phyloP scores from a whole-genome alignment of 2,888 invertebrate species.

The Oscheius myriophilus region DNA sequence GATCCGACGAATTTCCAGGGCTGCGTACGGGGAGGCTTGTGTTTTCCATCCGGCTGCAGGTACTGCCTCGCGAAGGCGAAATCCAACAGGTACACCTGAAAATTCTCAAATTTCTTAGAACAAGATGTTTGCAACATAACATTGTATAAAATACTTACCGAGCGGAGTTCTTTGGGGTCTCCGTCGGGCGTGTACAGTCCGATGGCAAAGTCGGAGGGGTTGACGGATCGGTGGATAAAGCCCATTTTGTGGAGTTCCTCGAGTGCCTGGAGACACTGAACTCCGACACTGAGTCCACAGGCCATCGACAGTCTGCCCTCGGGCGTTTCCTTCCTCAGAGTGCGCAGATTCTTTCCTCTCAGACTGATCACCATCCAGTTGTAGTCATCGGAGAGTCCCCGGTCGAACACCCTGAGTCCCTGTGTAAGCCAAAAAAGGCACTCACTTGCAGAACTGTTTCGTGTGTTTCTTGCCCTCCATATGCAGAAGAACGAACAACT shows the following conservation, averaged over 20 bases:
- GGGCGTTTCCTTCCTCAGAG: slow-evolving; percentile 40
- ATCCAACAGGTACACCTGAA: slow-evolving; percentile 40
- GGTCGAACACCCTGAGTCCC: slow-evolving; percentile 34
- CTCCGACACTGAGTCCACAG: slow-evolving; percentile 47
- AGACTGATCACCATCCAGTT: slow-evolving; percentile 53
- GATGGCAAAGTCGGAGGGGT: slow-evolving; percentile 51
- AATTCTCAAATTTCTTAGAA: no score
- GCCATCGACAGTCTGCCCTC: slow-evolving; percentile 44
- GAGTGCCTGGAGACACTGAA: slow-evolving; percentile 49
- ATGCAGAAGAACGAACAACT: slow-evolving; percentile 42
- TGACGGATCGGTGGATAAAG: slow-evolving; percentile 34
- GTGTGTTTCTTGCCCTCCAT: slow-evolving; percentile 40
- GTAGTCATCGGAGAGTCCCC: slow-evolving; percentile 41
- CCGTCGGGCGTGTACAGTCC: slow-evolving; percentile 33
- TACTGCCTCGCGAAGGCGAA: slow-evolving; percentile 50
- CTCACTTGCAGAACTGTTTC: slow-evolving; percentile 46
- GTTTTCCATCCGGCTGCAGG: slow-evolving; percentile 37
- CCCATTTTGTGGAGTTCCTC: slow-evolving; percentile 48
- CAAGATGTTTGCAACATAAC: no score
- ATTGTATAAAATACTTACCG: no score
- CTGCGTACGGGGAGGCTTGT: slow-evolving; percentile 43
- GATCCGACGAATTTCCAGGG: slow-evolving; percentile 52
- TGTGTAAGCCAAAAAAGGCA: neutral
- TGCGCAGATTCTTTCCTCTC: slow-evolving; percentile 44
- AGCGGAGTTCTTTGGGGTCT: slow-evolving; percentile 30